Percentiles rank a stretch among this genome's conserved stretches.
These are phyloP conservation scores for Podocnemis expansa DNA, from an alignment of 2,113 vertebrate genomes.

Conservation along the genomic window DNA sequence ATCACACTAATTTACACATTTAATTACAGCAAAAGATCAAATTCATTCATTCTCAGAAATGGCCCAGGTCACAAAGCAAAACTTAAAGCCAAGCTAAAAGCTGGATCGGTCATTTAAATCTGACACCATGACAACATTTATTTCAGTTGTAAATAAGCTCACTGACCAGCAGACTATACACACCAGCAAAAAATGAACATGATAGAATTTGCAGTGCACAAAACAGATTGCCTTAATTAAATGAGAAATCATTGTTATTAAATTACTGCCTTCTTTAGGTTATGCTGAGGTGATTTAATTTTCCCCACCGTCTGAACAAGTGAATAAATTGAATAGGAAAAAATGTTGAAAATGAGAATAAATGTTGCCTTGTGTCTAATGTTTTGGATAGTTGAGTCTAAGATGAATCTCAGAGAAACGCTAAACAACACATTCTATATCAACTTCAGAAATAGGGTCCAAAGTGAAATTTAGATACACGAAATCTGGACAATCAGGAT, in stretches of 20 bases:
- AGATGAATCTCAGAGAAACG: too few relatives aligned
- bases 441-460: constrained; percentile 34
- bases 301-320: fast-evolving
- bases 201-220: not conserved
- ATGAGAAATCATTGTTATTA: not conserved
- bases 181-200: not conserved
- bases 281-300: not conserved
- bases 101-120: not conserved
- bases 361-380: fast-evolving
- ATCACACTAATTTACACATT: not conserved
- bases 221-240: not conserved
- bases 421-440: not conserved
- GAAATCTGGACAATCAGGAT: not conserved
- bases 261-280: not conserved
- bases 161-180: not conserved
- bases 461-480: constrained; percentile 5
- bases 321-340: too few relatives aligned
- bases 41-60: not conserved
- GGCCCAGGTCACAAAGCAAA: not conserved
- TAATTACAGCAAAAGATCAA: not conserved
- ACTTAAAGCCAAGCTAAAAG: not conserved
- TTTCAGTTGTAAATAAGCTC: fast-evolving
- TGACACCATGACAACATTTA: not conserved
- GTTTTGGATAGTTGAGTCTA: constrained; percentile 3
- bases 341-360: too few relatives aligned